A percentile compares a stretch with the other conserved stretches of the same genome.
phyloP scores from a whole-genome alignment of 2,797 vertebrate species.

The Ataeniobius toweri region DNA sequence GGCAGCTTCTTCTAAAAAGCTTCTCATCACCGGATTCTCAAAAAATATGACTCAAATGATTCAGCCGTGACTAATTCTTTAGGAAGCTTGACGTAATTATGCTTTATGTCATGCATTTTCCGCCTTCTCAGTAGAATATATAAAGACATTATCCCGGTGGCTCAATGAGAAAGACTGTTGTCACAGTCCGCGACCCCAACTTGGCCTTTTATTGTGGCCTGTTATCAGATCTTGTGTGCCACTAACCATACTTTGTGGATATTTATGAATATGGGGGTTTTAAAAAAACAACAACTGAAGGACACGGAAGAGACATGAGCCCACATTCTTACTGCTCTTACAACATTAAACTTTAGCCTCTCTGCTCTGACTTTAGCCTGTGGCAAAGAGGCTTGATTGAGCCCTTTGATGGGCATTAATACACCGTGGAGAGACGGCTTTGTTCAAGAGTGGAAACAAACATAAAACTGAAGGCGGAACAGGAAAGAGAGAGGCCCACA shows the following conservation, averaged over 20 bases:
- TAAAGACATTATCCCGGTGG: conserved; percentile 53
- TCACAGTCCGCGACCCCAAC: conserved; percentile 58
- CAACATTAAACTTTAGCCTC: conserved; percentile 68
- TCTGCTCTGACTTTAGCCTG: conserved; percentile 68
- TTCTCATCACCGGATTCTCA: conserved; percentile 54
- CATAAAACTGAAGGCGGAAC: conserved; percentile 69
- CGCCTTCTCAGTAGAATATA: conserved; percentile 47
- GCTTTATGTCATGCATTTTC: conserved; percentile 60
- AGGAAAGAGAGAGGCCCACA: conserved; percentile 70
- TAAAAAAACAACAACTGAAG: conserved; percentile 61
- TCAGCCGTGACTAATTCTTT: conserved; percentile 63
- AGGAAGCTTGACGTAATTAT: conserved; percentile 68
- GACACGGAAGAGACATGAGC: conserved; percentile 61
- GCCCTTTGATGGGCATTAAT: conserved; percentile 79
- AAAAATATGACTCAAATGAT: conserved; percentile 59
- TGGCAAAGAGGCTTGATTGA: conserved; percentile 73
- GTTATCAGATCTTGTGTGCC: conserved; percentile 52
- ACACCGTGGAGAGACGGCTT: conserved; percentile 72
- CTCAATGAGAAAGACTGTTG: conserved; percentile 69
- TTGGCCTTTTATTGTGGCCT: conserved; percentile 41
- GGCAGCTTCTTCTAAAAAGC: conserved; percentile 42
- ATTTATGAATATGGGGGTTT: conserved; percentile 63
- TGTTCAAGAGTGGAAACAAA: conserved; percentile 73
- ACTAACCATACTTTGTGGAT: conserved; percentile 52
- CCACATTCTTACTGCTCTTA: conserved; percentile 67